Conservation (phyloP, 2,888 invertebrate species). For the Siphlonurus alternatus region DNA sequence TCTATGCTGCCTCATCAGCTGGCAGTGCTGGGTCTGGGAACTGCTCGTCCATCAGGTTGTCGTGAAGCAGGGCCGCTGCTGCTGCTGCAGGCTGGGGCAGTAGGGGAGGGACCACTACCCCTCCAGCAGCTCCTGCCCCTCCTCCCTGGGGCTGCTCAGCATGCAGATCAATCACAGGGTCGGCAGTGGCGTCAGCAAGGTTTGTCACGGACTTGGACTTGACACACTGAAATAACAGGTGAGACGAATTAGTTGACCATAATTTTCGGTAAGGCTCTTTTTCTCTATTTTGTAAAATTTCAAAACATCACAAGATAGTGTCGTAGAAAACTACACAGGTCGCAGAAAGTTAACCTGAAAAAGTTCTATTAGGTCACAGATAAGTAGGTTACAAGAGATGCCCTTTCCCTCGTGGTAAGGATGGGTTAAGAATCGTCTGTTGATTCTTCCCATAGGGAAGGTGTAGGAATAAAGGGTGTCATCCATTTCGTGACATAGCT, state of each 20-base stretch:
- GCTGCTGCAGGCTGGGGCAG: neutral
- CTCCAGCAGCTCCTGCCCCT: constrained; percentile 17
- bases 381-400: too few relatives aligned
- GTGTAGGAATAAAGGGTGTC: too few relatives aligned
- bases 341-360: too few relatives aligned
- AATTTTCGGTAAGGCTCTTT: too few relatives aligned
- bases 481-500: too few relatives aligned
- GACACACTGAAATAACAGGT: constrained; percentile 54
- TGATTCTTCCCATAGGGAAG: too few relatives aligned
- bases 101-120: constrained; percentile 11
- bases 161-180: constrained; percentile 55
- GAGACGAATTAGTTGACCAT: constrained; percentile 5
- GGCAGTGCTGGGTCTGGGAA: neutral
- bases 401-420: too few relatives aligned
- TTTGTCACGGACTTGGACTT: constrained; percentile 97
- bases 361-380: too few relatives aligned
- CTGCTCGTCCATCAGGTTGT: neutral
- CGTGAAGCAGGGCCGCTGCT: neutral
- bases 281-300: too few relatives aligned
- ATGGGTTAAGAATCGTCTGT: too few relatives aligned
- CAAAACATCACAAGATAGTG: too few relatives aligned
- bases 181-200: constrained; percentile 86
- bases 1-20: neutral
- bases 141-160: constrained; percentile 32
- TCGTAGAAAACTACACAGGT: too few relatives aligned